Base-by-base conservation (phyloP, 2,797 vertebrate species). In the Clarias fuscus region DNA sequence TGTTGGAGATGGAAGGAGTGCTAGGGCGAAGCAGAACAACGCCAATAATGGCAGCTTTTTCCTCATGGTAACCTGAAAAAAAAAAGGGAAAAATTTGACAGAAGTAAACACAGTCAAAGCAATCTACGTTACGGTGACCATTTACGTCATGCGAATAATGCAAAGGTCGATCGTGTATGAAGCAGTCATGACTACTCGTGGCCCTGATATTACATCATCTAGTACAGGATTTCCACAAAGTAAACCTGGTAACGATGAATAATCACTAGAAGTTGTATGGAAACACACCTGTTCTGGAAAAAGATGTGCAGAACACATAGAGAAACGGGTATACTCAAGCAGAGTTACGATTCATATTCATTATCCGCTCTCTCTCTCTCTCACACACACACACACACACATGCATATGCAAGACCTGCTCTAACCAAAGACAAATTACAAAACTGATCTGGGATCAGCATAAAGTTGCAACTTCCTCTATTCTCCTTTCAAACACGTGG, bases 11-110 rank as follows among this genome's bases (percentile, higher is more conserved):
- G 94, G 94, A 87, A 95, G 48, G 87, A 92, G 86, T 0, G 87
- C 90, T 79, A 95, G 67, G 11, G 95, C 85, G 75, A 96, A 91
- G 84, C 93, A 93, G 83, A 92, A 86, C 43, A 96, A 86, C 40
- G 88, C 84, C 83, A 89, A 86, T 68, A 90, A 62, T 0, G 86
- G 71, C 88, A 92, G 86, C 85, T 86, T 94, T 86, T 91, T 88
- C 88, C 80, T 92, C 95, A 96, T 96, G 84, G 90, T 90, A 78
- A 92, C 87, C 96, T 96, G 90, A 0, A 89, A 0, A 83, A 11
- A 81, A 1, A 2, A 86, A 13, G 73, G 61, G 37, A 79, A 27
- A 22, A 24, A 56, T 70, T 11, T 30, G 64, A 56, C 58, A 70
- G 11, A 24, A 58, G 17, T 30, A 43, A 7, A 43, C 15, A 33